Evolutionary conservation across 2,113 vertebrate genomes (phyloP).

Genomic region (Odobenus rosmarus): DNA sequence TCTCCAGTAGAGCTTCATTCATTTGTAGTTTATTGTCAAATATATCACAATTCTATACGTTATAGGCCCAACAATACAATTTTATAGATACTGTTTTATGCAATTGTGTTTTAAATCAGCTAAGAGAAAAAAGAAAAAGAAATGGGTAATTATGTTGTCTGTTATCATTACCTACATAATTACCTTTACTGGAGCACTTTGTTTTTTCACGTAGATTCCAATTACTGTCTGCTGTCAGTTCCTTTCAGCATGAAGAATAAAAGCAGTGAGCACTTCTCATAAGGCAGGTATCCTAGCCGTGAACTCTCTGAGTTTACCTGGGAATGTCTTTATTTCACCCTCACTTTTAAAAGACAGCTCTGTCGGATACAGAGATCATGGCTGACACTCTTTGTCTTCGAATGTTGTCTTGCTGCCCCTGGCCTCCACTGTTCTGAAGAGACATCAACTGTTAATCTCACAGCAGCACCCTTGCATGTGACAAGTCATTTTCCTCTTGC

Average conservation of each 20-base stretch:
- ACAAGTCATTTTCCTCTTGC: not conserved
- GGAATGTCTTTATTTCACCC: not conserved
- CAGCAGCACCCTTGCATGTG: not conserved
- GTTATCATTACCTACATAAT: slow-evolving; percentile 53
- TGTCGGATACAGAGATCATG: not conserved
- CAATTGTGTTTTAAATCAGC: slow-evolving; percentile 38
- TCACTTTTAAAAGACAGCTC: not conserved
- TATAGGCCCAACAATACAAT: not conserved
- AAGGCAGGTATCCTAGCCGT: not conserved
- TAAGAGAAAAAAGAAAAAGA: slow-evolving; percentile 26
- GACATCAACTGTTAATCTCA: not conserved
- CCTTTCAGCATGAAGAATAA: not conserved
- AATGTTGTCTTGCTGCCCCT: not conserved
- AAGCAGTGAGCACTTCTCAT: not conserved
- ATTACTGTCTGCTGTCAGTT: slow-evolving; percentile 24
- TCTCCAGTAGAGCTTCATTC: slow-evolving; percentile 21
- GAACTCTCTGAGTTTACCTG: not conserved
- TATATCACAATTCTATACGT: slow-evolving; percentile 45
- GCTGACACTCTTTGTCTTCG: not conserved
- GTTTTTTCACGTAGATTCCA: slow-evolving; percentile 13
- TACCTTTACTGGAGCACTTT: not conserved
- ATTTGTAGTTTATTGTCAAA: slow-evolving; percentile 51
- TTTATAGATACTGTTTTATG: slow-evolving; percentile 53
- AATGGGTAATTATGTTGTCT: slow-evolving; percentile 47
- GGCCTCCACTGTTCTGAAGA: not conserved